Conservation (phyloP, 2,888 invertebrate species). For the Temnothorax rugatulus region DNA sequence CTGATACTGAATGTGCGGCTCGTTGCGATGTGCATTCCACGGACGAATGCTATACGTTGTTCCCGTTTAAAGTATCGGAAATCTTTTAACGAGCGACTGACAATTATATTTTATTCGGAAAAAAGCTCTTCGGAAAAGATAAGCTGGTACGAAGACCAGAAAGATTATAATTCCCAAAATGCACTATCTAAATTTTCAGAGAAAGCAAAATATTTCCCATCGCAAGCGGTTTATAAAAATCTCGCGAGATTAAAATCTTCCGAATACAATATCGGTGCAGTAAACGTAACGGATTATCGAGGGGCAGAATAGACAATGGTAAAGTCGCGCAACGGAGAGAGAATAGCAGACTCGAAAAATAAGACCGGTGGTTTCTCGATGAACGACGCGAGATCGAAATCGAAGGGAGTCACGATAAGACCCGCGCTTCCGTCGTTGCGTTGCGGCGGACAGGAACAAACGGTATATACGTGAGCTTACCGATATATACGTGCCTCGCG, state of each 20-base stretch:
- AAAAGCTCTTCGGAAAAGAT: neutral
- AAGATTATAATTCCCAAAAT: neutral
- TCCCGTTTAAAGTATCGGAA: conserved; percentile 1
- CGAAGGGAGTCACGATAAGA: conserved; percentile 58
- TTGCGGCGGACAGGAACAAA: conserved; percentile 67
- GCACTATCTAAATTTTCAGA: neutral
- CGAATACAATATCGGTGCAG: neutral
- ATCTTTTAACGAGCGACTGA: neutral
- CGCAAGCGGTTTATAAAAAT: neutral
- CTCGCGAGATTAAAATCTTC: neutral
- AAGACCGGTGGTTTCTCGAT: conserved; percentile 9
- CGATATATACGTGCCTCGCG: conserved; percentile 69
- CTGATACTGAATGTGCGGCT: neutral
- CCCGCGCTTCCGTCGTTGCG: conserved; percentile 73
- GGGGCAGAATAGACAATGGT: conserved; percentile 5
- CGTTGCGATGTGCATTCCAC: neutral
- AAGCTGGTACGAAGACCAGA: neutral
- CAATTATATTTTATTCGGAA: conserved; percentile 6
- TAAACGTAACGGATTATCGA: conserved; percentile 7
- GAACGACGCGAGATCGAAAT: conserved; percentile 62
- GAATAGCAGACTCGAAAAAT: neutral
- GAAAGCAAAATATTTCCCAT: neutral
- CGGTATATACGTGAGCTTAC: conserved; percentile 74
- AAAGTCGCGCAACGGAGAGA: neutral
- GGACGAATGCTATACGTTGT: conserved; percentile 1